Percentiles rank a stretch among this genome's conserved stretches.
Conservation (phyloP, 2,888 invertebrate species). For the Meghimatium bilineatum region DNA sequence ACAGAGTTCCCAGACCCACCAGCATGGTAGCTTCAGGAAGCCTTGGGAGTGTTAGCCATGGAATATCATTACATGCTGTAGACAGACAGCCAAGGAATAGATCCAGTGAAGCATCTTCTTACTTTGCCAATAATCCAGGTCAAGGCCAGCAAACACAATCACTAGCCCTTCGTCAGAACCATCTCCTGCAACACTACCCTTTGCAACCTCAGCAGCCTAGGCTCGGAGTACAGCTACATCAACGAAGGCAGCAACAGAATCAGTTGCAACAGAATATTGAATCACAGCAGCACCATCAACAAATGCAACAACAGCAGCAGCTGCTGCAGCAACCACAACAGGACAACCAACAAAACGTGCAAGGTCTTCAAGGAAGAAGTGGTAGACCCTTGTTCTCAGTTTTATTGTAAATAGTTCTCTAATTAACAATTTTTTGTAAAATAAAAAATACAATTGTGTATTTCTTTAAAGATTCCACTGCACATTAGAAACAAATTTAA, state of each 20-base stretch:
- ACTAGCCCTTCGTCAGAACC: slow-evolving; percentile 23
- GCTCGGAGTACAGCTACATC: slow-evolving; percentile 38
- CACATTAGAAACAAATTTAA: too few relatives aligned
- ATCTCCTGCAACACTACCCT: slow-evolving; percentile 33
- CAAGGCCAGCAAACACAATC: slow-evolving; percentile 20
- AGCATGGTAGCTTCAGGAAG: slow-evolving; percentile 13
- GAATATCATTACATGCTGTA: neutral
- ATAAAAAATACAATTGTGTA: neutral
- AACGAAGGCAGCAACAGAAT: slow-evolving; percentile 28
- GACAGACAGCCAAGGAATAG: neutral
- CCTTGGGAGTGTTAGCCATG: neutral
- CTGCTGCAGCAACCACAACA: slow-evolving; percentile 30
- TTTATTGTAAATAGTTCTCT: slow-evolving; percentile 39
- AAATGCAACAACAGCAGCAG: slow-evolving; percentile 31
- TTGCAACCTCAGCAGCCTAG: slow-evolving; percentile 43
- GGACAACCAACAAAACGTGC: slow-evolving; percentile 18
- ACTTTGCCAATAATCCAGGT: slow-evolving; percentile 6
- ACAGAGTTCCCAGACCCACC: slow-evolving; percentile 17
- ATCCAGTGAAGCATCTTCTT: slow-evolving; percentile 22
- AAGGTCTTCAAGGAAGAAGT: slow-evolving; percentile 30
- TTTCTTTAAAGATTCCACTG: too few relatives aligned
- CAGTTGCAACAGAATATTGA: slow-evolving; percentile 45
- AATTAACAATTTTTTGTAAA: neutral
- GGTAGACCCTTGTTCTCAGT: slow-evolving; percentile 54
- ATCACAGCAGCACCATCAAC: slow-evolving; percentile 46